Evolutionary conservation across 2,888 invertebrate species (phyloP), one percentile per base, ranked within the genome.

Genomic region (Drosophila neonasuta): DNA sequence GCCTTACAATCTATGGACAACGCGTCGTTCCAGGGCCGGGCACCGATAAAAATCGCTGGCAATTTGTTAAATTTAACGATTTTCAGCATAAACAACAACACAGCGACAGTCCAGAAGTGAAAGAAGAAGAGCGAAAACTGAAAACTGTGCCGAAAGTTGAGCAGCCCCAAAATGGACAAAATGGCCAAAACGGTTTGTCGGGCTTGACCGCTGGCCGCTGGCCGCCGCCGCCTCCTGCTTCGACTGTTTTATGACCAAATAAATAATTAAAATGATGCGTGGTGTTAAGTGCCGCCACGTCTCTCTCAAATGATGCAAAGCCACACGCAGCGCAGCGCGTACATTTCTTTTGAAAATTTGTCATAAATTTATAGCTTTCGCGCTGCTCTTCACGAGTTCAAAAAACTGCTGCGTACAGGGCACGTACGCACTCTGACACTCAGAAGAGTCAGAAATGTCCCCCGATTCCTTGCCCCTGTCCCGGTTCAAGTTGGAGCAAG

Each of bases 61-160:
- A 83, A 86, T 87, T 87, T 86, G 86, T 87, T 87, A 85, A 85
- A 79, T 77, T 87, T 87, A 83, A 83, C 83, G 87, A 85, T 86
- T 84, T 76, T 56, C 55, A 78, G 59, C 80, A 65, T 60, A 62
- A 82, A 70, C 68, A 62, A 65, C 63, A 58, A 58, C 58, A 46
- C 39, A 42, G 15, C 7, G n/a, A 41, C 9, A 34, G 36, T 7
- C 36, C 39, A 34, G 13, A 32, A 30, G 34, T 10, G 24, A 4
- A 44, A 34, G 32, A 32, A 52, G 41, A 57, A 54, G 54, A 54
- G 48, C 74, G 45, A 54, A 50, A 49, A 50, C 45, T 70, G 44
- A 68, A 74, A 83, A 78, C 73, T 74, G 80, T 77, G 80, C 83
- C 86, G 79, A 82, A 83, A 75, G 80, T 78, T 72, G 68, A 59